Conservation (phyloP, 2,113 vertebrate species). For the Periophthalmus modestus region DNA sequence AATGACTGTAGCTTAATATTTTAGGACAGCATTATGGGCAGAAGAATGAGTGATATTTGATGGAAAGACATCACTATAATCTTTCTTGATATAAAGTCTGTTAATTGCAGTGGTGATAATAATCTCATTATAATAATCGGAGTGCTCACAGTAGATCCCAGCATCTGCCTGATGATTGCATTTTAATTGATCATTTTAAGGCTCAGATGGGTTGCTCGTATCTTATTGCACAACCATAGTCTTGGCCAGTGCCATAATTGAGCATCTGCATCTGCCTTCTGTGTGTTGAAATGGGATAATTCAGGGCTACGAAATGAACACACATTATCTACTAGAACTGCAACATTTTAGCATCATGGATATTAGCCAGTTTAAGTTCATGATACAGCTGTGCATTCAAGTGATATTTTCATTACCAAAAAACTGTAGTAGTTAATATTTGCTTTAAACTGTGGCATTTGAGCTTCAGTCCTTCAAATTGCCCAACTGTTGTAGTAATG, state of each 20-base stretch:
- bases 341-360: neutral
- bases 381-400: neutral
- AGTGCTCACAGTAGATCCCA: neutral
- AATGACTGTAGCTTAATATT: neutral
- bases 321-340: neutral
- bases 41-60: neutral
- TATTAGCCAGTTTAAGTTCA: neutral
- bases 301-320: constrained; percentile 1
- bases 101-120: constrained; percentile 8
- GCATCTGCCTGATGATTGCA: constrained; percentile 3
- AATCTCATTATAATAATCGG: constrained; percentile 5
- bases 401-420: neutral
- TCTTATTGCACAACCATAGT: constrained; percentile 8
- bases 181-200: constrained; percentile 11
- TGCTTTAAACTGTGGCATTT: neutral
- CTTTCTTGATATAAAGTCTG: constrained; percentile 7
- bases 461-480: neutral
- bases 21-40: neutral
- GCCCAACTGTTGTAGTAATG: neutral
- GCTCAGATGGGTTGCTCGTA: constrained; percentile 6
- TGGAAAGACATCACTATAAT: neutral
- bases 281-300: constrained; percentile 7
- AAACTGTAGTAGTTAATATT: neutral
- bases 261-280: constrained; percentile 14
- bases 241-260: constrained; percentile 7